Percentiles rank a stretch among this genome's conserved stretches.
Conservation (phyloP, 2,113 vertebrate genomes). For the Tyto alba region DNA sequence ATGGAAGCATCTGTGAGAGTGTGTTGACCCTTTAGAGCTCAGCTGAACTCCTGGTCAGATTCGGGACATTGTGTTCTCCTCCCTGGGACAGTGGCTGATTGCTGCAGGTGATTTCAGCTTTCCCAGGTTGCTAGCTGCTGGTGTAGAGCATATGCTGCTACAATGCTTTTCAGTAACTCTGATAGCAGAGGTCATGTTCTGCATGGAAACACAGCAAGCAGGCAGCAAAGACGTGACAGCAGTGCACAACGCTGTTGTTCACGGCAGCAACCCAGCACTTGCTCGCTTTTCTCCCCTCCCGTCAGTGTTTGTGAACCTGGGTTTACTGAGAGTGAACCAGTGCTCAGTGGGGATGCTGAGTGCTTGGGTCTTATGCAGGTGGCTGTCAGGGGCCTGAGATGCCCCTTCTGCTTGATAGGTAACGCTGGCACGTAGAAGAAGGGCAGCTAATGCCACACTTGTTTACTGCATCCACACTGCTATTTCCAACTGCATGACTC, state of each 20-base stretch:
- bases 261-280: rapidly evolving
- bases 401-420: neutral
- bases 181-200: neutral
- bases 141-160: neutral
- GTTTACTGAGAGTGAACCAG: neutral
- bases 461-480: neutral
- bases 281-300: neutral
- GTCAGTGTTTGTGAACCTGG: neutral
- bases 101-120: neutral
- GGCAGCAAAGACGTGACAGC: neutral
- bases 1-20: neutral
- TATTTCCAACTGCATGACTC: slow-evolving; percentile 27
- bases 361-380: rapidly evolving
- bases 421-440: neutral
- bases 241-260: rapidly evolving
- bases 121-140: rapidly evolving
- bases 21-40: neutral
- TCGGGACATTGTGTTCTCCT: neutral
- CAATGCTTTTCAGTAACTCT: rapidly evolving
- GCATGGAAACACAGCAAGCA: neutral
- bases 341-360: neutral
- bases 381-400: neutral
- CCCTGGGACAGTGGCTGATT: neutral
- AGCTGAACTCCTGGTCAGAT: neutral
- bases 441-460: neutral